These are phyloP conservation scores for Callimorpha dominula DNA, from an alignment of 2,888 invertebrate species.

Conservation along the genomic window DNA sequence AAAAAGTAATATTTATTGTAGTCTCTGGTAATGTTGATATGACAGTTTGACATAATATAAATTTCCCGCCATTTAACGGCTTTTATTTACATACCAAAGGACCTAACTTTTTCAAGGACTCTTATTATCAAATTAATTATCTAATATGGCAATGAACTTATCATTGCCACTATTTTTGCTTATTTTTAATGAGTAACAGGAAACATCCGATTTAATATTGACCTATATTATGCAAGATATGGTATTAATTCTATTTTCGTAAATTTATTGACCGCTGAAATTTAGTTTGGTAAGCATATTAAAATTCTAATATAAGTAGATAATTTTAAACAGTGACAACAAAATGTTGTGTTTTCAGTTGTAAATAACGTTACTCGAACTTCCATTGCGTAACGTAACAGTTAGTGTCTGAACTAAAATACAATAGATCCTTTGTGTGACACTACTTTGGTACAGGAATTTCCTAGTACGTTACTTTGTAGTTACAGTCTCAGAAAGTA, in stretches of 20 bases:
- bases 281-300: too few species aligned
- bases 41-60: too few species aligned
- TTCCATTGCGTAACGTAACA: neutral
- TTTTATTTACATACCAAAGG: neutral
- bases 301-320: too few species aligned
- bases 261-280: too few species aligned
- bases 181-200: neutral
- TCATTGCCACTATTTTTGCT: neutral
- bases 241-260: too few species aligned
- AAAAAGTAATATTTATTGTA: neutral
- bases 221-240: neutral
- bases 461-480: neutral
- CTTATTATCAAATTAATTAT: neutral
- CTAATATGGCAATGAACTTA: too few species aligned
- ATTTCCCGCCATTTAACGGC: neutral
- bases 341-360: too few species aligned
- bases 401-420: neutral
- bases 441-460: neutral
- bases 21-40: neutral
- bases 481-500: neutral
- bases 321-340: too few species aligned
- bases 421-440: neutral
- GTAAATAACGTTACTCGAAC: too few species aligned
- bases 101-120: neutral
- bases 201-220: neutral